Conservation (phyloP, 2,797 vertebrate genomes). For the Danio choprae region DNA sequence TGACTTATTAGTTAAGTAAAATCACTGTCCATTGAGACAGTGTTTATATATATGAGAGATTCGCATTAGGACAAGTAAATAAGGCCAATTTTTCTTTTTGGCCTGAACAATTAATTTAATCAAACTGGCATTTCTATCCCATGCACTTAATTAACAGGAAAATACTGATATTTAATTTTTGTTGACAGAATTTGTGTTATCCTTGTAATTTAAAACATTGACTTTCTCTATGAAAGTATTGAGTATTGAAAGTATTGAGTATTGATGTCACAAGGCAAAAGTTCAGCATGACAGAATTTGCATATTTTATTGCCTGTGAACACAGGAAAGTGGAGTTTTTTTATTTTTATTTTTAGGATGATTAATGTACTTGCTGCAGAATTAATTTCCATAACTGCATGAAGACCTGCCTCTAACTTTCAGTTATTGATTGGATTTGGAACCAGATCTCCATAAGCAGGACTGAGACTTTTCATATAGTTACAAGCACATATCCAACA, state of each 20-base stretch:
- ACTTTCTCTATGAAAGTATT: neutral
- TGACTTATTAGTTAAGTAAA: no score
- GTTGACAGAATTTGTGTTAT: no score
- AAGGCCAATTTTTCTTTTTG: neutral
- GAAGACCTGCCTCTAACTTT: neutral
- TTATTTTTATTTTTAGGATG: neutral
- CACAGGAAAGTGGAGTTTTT: neutral
- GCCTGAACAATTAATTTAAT: neutral
- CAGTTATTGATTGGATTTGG: neutral
- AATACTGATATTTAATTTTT: no score
- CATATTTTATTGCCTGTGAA: neutral
- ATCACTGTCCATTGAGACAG: no score
- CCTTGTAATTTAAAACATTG: neutral
- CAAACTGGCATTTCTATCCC: neutral
- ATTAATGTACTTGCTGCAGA: neutral
- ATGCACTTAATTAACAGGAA: neutral
- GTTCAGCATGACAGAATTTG: neutral
- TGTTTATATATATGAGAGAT: no score
- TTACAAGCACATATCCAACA: neutral
- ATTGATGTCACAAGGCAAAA: neutral
- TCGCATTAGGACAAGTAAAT: neutral
- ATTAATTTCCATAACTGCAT: neutral
- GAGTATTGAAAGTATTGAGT: no score
- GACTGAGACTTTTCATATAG: neutral
- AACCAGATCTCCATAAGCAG: neutral